These are phyloP conservation scores for Drosophila putrida DNA, from an alignment of 2,888 invertebrate genomes.

Conservation along the genomic window DNA sequence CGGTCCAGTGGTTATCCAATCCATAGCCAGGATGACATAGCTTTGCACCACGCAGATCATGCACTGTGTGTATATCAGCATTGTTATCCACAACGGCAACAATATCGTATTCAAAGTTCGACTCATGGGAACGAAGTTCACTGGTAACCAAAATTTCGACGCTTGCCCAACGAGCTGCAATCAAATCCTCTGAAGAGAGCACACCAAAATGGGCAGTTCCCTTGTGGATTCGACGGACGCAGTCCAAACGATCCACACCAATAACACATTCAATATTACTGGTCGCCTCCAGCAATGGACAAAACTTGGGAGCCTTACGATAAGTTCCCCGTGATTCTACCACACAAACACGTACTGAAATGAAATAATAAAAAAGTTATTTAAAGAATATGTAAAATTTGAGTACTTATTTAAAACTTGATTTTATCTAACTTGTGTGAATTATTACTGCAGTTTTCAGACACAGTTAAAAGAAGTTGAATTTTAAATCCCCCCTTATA, in stretches of 20 bases:
- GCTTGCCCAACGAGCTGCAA: slow-evolving; percentile 90
- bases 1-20: slow-evolving; percentile 90
- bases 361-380: background rate
- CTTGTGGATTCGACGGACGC: slow-evolving; percentile 91
- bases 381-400: slow-evolving; percentile 16
- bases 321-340: slow-evolving; percentile 89
- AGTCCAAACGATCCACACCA: slow-evolving; percentile 92
- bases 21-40: slow-evolving; percentile 94
- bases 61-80: slow-evolving; percentile 87
- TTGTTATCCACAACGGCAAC: slow-evolving; percentile 89
- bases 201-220: slow-evolving; percentile 94
- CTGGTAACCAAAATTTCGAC: slow-evolving; percentile 90
- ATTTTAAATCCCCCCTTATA: slow-evolving; percentile 48
- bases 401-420: background rate
- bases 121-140: slow-evolving; percentile 88
- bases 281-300: slow-evolving; percentile 88
- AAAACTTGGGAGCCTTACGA: slow-evolving; percentile 88
- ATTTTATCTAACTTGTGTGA: slow-evolving; percentile 18
- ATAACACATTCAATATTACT: slow-evolving; percentile 90
- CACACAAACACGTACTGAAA: slow-evolving; percentile 89
- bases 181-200: slow-evolving; percentile 93
- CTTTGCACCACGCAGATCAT: slow-evolving; percentile 89
- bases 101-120: slow-evolving; percentile 88
- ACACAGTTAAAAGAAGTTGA: background rate
- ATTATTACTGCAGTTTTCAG: slow-evolving; percentile 36